Base-by-base conservation (phyloP, 2,797 vertebrate species). In the Phalloptychus januarius region DNA sequence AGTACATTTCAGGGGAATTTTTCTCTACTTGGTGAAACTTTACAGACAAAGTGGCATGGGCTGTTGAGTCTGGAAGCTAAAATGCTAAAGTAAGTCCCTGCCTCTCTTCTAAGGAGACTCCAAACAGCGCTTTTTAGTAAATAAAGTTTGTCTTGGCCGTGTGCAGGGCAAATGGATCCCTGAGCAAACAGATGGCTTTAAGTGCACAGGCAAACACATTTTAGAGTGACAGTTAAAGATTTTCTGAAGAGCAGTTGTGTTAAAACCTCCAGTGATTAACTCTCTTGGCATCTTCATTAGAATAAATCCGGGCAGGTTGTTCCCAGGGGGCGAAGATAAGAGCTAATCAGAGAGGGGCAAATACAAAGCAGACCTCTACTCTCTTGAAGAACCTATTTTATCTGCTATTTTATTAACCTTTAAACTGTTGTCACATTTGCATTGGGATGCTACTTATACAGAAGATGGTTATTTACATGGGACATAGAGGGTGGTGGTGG, bases 131-230 rank as follows among this genome's bases (percentile, higher is more conserved):
- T 76, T 40, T 86, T 86, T 86, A n/a, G 69, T 76, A 70, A 84
- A 74, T 56, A 79, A 86, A 83, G 83, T 79, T 70, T 38, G 71
- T 84, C 61, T 70, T 76, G 28, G 79, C 88, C 79, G 33, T 50
- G 56, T 85, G 85, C 86, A 48, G 75, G 8, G 72, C 80, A 82
- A 82, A 84, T 81, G 87, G 52, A 73, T 83, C 58, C 78, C 73
- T 74, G 58, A 84, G 79, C 65, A 44, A 11, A 3, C 79, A n/a
- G 48, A 79, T 7, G 54, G 7, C 25, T 78, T 28, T 33, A n/a
- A 72, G 80, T 48, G 28, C 56, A 58, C 28, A 58, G 56, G 28
- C 25, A 28, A 58, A 58, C 28, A 77, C 74, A 65, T 25, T 42
- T 69, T 42, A 13, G 11, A 69, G 23, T 25, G 38, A 69, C 36